Evolutionary conservation across 2,113 vertebrate species (phyloP), one percentile per base, ranked within the genome.

Genomic region (Elephas maximus): DNA sequence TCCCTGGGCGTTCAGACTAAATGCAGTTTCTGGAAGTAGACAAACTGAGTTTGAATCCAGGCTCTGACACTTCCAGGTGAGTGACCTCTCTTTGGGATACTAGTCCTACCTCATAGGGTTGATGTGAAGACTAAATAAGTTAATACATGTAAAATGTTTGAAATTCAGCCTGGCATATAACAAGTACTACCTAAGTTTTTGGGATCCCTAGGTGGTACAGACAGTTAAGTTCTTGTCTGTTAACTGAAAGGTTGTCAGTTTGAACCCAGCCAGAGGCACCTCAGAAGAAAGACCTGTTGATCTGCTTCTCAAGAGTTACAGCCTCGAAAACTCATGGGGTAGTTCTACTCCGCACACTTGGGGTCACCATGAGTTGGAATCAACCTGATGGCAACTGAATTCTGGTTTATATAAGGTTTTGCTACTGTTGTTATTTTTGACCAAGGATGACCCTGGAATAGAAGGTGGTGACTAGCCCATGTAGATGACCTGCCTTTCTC

Each of bases 51-150:
- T 37, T 76, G 63, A 71, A 84, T 41, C 28, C 6, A 71, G 48
- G 53, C 45, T 69, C 26, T 60, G 44, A 26, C 51, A 37, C 48
- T 76, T 94, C 33, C 10, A 77, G 41, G 17, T 60, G 3, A 30
- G 63, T 45, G 48, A 83, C 71, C 26, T 80, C n/a, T 87, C 76
- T 86, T 91, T 90, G 71, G n/a, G 71, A 91, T 8, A 81, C 88
- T 0, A 44, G 2, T 65, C n/a, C 30, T 37, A 51, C 6, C 23
- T 88, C 48, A 44, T 2, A 79, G 20, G 44, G 7, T 14, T 51
- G 15, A 21, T 37, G 11, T 60, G 21, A 73, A 73, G 88, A 93
- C 37, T 67, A 79, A 86, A 67, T 45, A 45, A 82, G 37, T 83
- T 78, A 37, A 63, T 28, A 93, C 0, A 45, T 26, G 10, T 51